Evolutionary conservation across 2,113 vertebrate genomes (phyloP).

Genomic region (Brachypodius melanocephalos): DNA sequence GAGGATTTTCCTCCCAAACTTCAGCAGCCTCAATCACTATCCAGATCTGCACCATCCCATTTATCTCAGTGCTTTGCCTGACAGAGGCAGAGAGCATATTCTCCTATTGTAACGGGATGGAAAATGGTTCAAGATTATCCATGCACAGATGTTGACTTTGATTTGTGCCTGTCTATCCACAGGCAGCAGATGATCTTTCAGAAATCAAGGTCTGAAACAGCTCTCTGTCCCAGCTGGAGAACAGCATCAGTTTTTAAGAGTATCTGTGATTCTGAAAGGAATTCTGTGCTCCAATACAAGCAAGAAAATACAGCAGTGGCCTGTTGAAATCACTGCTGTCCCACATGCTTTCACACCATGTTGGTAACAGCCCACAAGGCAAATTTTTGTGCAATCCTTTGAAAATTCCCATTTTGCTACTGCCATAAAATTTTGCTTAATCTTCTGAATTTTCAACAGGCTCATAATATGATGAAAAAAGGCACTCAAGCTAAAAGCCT

Average conservation of each 20-base stretch:
- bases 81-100: background rate
- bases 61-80: background rate
- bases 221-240: background rate
- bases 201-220: background rate
- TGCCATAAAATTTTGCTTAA: background rate
- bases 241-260: background rate
- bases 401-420: background rate
- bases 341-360: background rate
- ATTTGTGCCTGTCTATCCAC: conserved; percentile 32
- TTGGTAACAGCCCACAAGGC: background rate
- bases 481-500: background rate
- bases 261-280: background rate
- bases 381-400: background rate
- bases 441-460: background rate
- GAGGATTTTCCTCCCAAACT: background rate
- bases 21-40: background rate
- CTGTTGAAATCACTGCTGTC: background rate
- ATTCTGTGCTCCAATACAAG: background rate
- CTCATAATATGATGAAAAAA: background rate
- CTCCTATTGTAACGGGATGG: background rate
- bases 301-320: background rate
- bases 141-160: conserved; percentile 39
- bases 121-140: conserved; percentile 29
- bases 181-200: conserved; percentile 28
- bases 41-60: background rate